A percentile compares a stretch with the other conserved stretches of the same genome.
Conservation (phyloP, 2,797 vertebrate species). For the Enteromius treurensis region DNA sequence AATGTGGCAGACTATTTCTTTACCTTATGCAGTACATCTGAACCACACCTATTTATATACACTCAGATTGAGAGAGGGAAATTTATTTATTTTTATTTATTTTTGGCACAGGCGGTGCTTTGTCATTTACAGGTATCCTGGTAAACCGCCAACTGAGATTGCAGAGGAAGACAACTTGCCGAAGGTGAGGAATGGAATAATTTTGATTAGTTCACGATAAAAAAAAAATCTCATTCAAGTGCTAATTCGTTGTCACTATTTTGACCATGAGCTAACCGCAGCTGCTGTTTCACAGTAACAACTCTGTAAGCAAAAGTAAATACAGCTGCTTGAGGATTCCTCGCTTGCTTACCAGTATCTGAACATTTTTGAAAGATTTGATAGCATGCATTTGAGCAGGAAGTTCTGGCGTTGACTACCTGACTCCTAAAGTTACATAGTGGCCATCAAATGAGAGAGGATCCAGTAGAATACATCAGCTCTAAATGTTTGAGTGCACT, state of each 20-base stretch:
- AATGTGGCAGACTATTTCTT: neutral
- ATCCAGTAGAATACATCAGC: neutral
- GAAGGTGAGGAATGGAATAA: constrained; percentile 77
- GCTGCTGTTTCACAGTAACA: neutral
- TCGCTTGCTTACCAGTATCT: neutral
- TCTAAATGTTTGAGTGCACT: neutral
- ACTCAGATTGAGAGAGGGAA: neutral
- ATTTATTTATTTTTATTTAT: no score
- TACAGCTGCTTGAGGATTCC: neutral
- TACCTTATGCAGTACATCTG: neutral
- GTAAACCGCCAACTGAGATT: constrained; percentile 84
- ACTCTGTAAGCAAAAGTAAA: neutral
- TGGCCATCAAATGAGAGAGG: neutral
- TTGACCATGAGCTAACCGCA: neutral
- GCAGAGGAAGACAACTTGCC: constrained; percentile 83
- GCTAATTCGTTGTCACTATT: neutral
- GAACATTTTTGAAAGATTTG: neutral
- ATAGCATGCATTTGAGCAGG: neutral
- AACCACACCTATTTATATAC: neutral
- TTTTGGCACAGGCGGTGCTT: constrained; percentile 81
- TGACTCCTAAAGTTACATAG: neutral
- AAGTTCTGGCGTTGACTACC: no score
- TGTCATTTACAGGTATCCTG: constrained; percentile 89
- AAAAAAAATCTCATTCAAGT: neutral
- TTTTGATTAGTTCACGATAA: constrained; percentile 13